These are phyloP conservation scores for Pseudonaja textilis DNA, from an alignment of 2,113 vertebrate species.

Conservation along the genomic window DNA sequence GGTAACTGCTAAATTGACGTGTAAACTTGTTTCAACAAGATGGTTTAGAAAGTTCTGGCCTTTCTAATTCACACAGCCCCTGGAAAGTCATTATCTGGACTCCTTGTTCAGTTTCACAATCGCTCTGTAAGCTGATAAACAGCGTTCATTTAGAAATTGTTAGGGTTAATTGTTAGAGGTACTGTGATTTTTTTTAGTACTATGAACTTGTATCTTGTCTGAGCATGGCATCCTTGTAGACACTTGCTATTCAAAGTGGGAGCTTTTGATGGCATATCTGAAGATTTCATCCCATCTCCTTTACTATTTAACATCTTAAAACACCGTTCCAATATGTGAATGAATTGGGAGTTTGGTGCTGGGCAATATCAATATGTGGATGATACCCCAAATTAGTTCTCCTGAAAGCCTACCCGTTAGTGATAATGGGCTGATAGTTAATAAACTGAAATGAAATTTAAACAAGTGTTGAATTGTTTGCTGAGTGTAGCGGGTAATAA, in stretches of 20 bases:
- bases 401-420: not conserved
- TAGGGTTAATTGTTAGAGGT: not conserved
- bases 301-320: not conserved
- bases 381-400: not conserved
- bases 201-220: not conserved
- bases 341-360: not conserved
- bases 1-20: not conserved
- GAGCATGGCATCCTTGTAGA: not conserved
- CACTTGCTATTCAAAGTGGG: not conserved
- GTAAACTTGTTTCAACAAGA: not conserved
- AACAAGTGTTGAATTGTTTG: not conserved
- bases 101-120: not conserved
- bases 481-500: not conserved
- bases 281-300: not conserved
- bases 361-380: not conserved
- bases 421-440: not conserved
- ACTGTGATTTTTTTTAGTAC: not conserved
- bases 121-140: not conserved
- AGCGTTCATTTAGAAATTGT: not conserved
- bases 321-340: not conserved
- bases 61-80: not conserved
- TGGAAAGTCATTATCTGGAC: not conserved
- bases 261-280: not conserved
- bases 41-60: not conserved
- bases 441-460: not conserved